Evolutionary conservation across 1,140 invertebrate species (phyloP), one percentile per base, ranked within the genome.

Genomic region (Sitobion miscanthi): DNA sequence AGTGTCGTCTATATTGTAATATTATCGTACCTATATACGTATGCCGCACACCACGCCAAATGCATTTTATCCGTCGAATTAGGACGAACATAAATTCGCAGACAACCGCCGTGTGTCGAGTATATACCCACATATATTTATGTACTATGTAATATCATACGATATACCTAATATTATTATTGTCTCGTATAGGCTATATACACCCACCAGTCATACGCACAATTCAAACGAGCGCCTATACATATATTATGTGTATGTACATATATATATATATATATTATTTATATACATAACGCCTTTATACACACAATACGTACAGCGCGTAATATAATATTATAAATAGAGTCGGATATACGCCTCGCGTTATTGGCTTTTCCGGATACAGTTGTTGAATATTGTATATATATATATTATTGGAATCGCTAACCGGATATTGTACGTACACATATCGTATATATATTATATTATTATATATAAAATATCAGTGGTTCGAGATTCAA

Each of bases 21-120:
- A 49, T 1, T 14, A 49, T 49, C 57, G 25, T 30, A 54, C 3
- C 0, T 54, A 30, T 62, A 69, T 25, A n/a, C n/a, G n/a, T n/a
- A 8, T 62, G 25, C 11, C 30, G 30, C 57, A 30, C 7, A 62
- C 23, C 85, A 14, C 85, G 85, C 5, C 85, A 87, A 87, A 87
- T 87, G 25, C 30, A 87, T 87, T 87, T 87, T 87, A 87, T 87
- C 85, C 45, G 45, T 47, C 85, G 25, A 87, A 87, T 87, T 87
- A 87, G 30, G 14, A 87, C 1, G 5, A 20, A 77, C 4, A n/a
- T 35, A n/a, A 77, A 77, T 77, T 77, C 85, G 45, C 45, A 47
- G 85, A 20, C 25, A 87, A 47, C 85, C 85, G 85, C 85, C 85
- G 85, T 42, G 17, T 30, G 42, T 47, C 85, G 25, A 14, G 83